Evolutionary conservation across 2,113 vertebrate genomes (phyloP), one percentile per base, ranked within the genome.

Genomic region (Sula dactylatra): DNA sequence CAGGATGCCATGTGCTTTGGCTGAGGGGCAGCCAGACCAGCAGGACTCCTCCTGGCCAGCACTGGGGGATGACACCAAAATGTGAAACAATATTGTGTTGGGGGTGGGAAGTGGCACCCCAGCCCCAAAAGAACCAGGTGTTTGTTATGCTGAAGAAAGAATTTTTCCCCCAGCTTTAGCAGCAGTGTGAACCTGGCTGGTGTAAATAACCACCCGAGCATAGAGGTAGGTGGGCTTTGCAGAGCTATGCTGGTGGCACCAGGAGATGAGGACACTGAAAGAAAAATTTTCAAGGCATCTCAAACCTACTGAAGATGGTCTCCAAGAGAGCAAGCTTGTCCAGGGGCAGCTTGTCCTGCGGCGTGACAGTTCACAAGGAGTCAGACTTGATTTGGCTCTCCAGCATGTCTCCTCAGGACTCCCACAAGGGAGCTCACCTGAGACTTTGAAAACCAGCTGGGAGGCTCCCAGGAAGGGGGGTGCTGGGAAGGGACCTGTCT

Each of bases 311-410:
- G 72, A 70, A 49, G 31, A 40, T 66, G 24, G 3, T 74, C 4
- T 79, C 10, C 65, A 34, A 62, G 65, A 70, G 2, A 56, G 1
- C 10, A 26, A 82, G 24, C 1, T 1, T 0, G 1, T 29, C 45
- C 42, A 52, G 45, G 45, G 55, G 29, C 50, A 74, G 40, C n/a
- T n/a, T n/a, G 49, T 34, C 12, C 42, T 66, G 10, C 55, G 62
- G 31, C 2, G 0, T 65, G 64, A 56, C 34, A 18, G 34, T 49
- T 74, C 25, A 15, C 1, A 2, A 49, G 8, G 66, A 9, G 32
- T 78, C 44, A 13, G 55, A 47, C 11, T 5, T 34, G 27, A 58
- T 45, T 31, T 65, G 36, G 17, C 32, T 70, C 38, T 61, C 70
- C 52, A 80, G 25, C 29, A 55, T 1, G 12, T 25, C 32, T 77